A percentile compares a stretch with the other conserved stretches of the same genome.
Conservation (phyloP, 2,797 vertebrate genomes). For the Pygocentrus nattereri region DNA sequence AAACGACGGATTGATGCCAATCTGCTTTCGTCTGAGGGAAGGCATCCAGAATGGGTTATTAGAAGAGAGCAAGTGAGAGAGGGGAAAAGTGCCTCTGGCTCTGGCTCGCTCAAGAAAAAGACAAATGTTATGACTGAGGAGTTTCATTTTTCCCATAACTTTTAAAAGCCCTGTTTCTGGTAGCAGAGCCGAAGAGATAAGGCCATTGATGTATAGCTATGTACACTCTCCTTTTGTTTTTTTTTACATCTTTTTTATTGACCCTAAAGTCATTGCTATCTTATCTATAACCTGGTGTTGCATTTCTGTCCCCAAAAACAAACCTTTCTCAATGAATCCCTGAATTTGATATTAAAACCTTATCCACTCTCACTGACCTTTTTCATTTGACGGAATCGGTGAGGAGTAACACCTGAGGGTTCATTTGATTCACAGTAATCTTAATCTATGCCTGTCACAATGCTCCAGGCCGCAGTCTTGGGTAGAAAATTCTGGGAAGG, state of each 20-base stretch:
- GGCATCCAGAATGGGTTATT: constrained; percentile 61
- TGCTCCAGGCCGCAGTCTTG: neutral
- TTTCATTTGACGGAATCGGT: constrained; percentile 38
- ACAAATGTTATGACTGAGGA: constrained; percentile 43
- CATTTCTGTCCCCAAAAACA: constrained; percentile 25
- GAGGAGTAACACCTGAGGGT: constrained; percentile 26
- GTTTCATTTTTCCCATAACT: constrained; percentile 52
- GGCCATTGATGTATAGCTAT: constrained; percentile 23
- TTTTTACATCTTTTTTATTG: constrained; percentile 27
- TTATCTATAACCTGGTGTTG: constrained; percentile 48
- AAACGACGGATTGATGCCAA: constrained; percentile 69
- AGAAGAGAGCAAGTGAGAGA: constrained; percentile 53
- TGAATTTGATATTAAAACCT: constrained; percentile 48
- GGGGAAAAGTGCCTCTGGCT: constrained; percentile 40
- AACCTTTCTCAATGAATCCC: constrained; percentile 15
- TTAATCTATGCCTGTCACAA: neutral
- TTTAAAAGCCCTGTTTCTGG: constrained; percentile 52
- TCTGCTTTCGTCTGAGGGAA: constrained; percentile 70
- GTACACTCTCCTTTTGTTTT: constrained; percentile 34
- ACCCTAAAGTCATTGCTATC: constrained; percentile 27
- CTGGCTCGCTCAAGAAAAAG: constrained; percentile 35
- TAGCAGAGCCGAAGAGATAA: constrained; percentile 53
- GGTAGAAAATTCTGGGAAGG: neutral
- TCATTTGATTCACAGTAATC: constrained; percentile 31
- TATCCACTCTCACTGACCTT: constrained; percentile 29